These are phyloP conservation scores for Erythrocercus mccallii DNA, from an alignment of 2,113 vertebrate species.

Conservation along the genomic window DNA sequence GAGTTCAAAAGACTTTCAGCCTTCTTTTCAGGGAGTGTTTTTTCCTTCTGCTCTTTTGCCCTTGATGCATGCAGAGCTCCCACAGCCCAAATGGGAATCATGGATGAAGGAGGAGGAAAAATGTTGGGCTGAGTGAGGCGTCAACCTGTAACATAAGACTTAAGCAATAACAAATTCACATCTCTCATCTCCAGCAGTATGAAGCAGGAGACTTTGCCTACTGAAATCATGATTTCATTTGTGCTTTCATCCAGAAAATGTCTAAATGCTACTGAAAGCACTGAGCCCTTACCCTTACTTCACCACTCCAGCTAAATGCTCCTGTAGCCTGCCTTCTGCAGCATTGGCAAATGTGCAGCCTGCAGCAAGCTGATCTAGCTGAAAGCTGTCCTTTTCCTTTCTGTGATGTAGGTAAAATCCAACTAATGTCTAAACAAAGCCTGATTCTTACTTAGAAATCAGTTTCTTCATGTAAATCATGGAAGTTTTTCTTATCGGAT, in stretches of 20 bases:
- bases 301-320: background rate
- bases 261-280: background rate
- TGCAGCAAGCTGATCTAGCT: background rate
- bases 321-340: background rate
- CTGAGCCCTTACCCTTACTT: background rate
- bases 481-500: background rate
- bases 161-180: background rate
- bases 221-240: background rate
- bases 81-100: background rate
- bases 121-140: background rate
- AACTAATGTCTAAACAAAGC: background rate
- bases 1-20: background rate
- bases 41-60: background rate
- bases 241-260: background rate
- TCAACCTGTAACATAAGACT: background rate
- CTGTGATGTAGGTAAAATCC: background rate
- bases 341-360: background rate
- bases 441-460: background rate
- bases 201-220: background rate
- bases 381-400: background rate
- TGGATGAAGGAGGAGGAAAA: background rate
- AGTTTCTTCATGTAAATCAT: background rate
- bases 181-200: background rate
- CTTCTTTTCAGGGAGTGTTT: background rate
- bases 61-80: background rate